These are phyloP conservation scores for Exaiptasia diaphana DNA, from an alignment of 64 coral and sea anemone genomes.

Conservation along the genomic window DNA sequence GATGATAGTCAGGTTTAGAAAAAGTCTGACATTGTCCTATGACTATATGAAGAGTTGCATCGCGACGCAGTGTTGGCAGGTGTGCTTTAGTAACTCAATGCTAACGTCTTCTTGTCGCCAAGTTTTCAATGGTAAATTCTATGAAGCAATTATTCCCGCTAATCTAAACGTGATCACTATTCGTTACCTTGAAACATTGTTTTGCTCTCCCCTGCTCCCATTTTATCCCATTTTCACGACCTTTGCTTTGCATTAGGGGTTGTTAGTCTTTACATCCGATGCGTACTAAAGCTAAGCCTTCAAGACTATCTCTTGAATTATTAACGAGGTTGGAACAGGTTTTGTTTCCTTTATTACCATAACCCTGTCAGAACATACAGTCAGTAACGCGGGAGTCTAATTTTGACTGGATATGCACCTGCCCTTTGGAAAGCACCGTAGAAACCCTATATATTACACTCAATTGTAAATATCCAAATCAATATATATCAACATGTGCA, in stretches of 20 bases:
- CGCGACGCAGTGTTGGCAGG: neutral
- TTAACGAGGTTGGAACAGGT: conserved; percentile 14
- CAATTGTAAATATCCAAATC: neutral
- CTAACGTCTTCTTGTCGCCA: neutral
- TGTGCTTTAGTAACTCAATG: neutral
- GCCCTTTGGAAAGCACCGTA: neutral
- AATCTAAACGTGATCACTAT: neutral
- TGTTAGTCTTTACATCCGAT: neutral
- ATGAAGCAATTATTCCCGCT: neutral
- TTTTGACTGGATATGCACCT: neutral
- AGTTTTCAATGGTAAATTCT: neutral
- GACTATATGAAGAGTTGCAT: neutral
- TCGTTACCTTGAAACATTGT: conserved; percentile 5
- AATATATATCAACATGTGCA: neutral
- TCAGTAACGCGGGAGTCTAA: neutral
- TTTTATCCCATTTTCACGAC: neutral
- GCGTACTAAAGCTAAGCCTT: neutral
- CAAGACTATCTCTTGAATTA: neutral
- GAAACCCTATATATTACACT: neutral
- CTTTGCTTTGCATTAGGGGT: neutral
- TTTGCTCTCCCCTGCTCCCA: neutral
- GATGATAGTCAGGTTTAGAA: neutral
- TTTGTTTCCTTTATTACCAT: neutral
- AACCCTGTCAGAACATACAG: neutral
- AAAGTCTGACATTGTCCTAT: neutral